These are phyloP conservation scores for Tragelaphus strepsiceros DNA, from an alignment of 2,113 vertebrate genomes.

Conservation along the genomic window DNA sequence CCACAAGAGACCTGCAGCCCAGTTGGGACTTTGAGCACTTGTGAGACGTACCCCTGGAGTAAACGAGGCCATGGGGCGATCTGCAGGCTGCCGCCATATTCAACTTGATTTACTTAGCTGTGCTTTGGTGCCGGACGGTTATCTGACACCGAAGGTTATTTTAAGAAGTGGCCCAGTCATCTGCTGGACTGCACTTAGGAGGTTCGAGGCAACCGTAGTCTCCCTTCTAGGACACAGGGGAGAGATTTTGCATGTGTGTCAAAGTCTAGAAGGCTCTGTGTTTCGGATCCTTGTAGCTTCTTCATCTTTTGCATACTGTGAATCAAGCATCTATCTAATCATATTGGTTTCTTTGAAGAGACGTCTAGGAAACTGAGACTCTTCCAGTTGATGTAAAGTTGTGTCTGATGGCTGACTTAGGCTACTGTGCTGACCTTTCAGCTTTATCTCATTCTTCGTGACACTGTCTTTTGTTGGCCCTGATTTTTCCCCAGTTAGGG, in stretches of 20 bases:
- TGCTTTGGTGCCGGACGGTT: accelerated
- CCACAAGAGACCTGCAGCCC: neutral
- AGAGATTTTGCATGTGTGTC: neutral
- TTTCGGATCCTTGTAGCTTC: neutral
- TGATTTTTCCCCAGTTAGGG: neutral
- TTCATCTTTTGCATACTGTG: neutral
- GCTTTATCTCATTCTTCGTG: accelerated
- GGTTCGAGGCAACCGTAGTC: accelerated
- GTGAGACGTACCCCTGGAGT: neutral
- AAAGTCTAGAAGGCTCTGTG: neutral
- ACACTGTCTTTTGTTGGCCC: neutral
- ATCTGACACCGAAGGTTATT: neutral
- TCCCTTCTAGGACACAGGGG: neutral
- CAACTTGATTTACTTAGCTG: neutral
- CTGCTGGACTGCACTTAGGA: accelerated
- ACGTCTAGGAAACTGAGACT: neutral
- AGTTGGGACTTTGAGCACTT: neutral
- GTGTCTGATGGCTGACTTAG: accelerated
- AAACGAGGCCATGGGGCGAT: accelerated
- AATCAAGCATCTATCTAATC: neutral
- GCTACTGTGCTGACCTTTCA: neutral
- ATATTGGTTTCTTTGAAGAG: neutral
- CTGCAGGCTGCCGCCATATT: accelerated
- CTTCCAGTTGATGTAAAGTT: neutral
- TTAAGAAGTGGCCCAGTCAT: accelerated